phyloP scores from a whole-genome alignment of 2,113 vertebrate genomes.

The Australoheros scitulus region DNA sequence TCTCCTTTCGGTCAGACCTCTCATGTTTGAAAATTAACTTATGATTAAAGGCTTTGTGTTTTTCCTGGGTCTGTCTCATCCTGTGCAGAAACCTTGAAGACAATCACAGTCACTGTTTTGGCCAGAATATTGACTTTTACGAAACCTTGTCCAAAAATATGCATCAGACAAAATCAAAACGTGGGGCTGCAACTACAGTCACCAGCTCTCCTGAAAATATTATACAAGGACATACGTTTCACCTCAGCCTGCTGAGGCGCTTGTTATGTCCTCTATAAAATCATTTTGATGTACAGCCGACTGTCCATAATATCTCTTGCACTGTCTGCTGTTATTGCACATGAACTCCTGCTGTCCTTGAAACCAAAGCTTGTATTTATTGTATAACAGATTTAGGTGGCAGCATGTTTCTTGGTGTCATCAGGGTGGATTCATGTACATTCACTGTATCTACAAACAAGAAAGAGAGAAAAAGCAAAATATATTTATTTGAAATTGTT shows the following conservation, averaged over 20 bases:
- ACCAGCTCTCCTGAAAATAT: not conserved
- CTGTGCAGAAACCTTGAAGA: not conserved
- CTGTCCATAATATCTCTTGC: conserved; percentile 2
- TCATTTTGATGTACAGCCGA: conserved; percentile 12
- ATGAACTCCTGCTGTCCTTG: conserved; percentile 11
- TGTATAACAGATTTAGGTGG: not conserved
- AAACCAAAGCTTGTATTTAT: conserved; percentile 8
- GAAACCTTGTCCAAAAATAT: not conserved
- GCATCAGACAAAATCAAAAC: not conserved
- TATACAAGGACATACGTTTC: not conserved
- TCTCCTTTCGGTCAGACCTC: not conserved
- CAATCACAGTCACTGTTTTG: not conserved
- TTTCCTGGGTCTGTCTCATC: not conserved
- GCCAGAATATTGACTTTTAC: not conserved
- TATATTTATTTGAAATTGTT: conserved; percentile 2
- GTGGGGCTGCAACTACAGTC: not conserved
- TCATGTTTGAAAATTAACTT: not conserved
- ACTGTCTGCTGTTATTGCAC: not conserved
- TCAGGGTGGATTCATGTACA: not conserved
- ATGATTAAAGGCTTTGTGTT: not conserved
- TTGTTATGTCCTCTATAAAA: conserved; percentile 28
- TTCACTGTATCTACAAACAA: not conserved
- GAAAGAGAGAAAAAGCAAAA: not conserved
- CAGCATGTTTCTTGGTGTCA: not conserved
- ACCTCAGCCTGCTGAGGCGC: conserved; percentile 12